Percentiles rank a stretch among this genome's conserved stretches.
phyloP scores from a whole-genome alignment of 2,888 invertebrate species.

The Merodon equestris region DNA sequence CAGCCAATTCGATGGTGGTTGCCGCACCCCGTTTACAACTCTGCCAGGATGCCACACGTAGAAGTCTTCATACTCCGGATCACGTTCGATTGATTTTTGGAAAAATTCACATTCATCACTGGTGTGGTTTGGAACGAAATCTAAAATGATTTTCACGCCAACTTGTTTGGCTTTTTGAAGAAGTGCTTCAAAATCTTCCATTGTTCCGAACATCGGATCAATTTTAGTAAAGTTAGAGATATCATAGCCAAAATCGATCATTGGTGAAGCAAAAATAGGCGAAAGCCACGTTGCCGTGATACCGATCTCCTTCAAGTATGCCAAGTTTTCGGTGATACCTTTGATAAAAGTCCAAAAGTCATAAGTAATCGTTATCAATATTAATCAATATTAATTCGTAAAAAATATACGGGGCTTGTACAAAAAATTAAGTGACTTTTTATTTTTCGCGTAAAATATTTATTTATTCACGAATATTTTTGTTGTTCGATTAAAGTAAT shows the following conservation, averaged over 20 bases:
- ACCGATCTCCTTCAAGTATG: constrained; percentile 84
- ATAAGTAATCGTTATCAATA: no score
- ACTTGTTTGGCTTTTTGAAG: constrained; percentile 80
- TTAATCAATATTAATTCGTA: no score
- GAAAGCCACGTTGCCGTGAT: constrained; percentile 86
- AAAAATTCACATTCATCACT: constrained; percentile 94
- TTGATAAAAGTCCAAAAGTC: no score
- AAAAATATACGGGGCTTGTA: no score
- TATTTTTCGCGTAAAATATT: no score
- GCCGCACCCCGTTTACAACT: constrained; percentile 74
- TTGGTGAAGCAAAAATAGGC: constrained; percentile 87
- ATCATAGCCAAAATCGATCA: constrained; percentile 89
- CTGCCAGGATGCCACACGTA: constrained; percentile 84
- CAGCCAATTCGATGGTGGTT: constrained; percentile 65
- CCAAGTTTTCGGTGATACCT: constrained; percentile 81
- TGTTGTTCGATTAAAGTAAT: no score
- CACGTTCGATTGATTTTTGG: constrained; percentile 82
- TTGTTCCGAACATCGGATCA: constrained; percentile 82
- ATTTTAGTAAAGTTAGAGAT: constrained; percentile 84
- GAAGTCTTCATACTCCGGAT: constrained; percentile 84
- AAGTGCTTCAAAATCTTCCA: constrained; percentile 84
- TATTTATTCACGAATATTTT: no score
- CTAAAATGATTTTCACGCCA: constrained; percentile 81
- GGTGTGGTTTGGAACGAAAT: constrained; percentile 87
- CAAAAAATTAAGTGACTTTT: no score